Evolutionary conservation across 2,113 vertebrate species (phyloP).

Genomic region (Pardalotus punctatus): DNA sequence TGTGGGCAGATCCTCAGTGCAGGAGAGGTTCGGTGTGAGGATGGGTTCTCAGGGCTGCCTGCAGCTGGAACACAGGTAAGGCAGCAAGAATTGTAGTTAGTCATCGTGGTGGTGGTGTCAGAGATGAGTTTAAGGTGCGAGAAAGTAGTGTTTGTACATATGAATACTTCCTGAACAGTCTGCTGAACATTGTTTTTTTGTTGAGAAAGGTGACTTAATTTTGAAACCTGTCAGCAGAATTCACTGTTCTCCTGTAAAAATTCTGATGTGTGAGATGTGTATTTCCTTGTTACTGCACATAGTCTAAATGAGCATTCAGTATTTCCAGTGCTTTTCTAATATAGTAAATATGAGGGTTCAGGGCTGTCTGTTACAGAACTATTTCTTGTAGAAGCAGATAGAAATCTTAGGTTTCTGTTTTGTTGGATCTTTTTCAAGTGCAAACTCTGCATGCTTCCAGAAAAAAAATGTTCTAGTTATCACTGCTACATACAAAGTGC

Average conservation of each 20-base stretch:
- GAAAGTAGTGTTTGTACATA: accelerated
- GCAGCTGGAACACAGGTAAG: neutral
- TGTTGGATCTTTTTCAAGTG: neutral
- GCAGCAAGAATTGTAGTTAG: accelerated
- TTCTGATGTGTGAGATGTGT: neutral
- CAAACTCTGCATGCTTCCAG: neutral
- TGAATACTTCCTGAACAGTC: neutral
- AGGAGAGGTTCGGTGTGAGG: neutral
- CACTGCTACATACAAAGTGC: neutral
- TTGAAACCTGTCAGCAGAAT: neutral
- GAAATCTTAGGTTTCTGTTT: neutral
- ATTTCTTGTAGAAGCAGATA: neutral
- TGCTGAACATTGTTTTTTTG: neutral
- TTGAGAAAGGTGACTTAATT: neutral
- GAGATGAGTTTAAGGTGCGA: neutral
- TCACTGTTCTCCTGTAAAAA: neutral
- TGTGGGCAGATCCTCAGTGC: accelerated
- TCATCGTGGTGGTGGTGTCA: too few relatives aligned
- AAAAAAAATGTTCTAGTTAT: neutral
- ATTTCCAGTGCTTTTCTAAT: neutral
- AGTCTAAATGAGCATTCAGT: neutral
- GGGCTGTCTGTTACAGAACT: neutral
- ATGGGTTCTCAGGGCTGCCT: neutral
- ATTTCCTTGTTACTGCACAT: neutral
- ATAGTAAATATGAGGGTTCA: neutral